Evolutionary conservation across 1,140 invertebrate species (phyloP).

Genomic region (Musca domestica): DNA sequence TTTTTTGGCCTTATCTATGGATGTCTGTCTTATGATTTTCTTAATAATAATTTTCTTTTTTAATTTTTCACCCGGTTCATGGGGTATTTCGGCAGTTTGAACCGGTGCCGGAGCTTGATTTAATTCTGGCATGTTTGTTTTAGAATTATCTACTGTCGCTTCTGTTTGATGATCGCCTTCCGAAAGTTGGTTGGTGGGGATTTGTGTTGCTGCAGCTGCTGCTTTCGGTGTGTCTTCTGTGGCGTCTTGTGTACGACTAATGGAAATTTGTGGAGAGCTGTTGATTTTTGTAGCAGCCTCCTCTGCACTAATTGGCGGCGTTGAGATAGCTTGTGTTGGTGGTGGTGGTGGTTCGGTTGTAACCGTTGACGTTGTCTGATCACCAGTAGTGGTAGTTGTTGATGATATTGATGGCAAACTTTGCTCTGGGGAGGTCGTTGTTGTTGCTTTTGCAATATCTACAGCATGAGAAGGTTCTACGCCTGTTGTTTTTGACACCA

Average conservation of each 20-base stretch:
- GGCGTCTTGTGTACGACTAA: slow-evolving; percentile 31
- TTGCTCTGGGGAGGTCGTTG: not conserved
- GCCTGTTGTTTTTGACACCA: slow-evolving; percentile 28
- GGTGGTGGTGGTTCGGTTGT: not conserved
- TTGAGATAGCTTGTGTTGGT: slow-evolving; percentile 31
- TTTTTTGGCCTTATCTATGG: slow-evolving; percentile 24
- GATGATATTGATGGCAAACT: not conserved
- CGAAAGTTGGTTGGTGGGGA: no score
- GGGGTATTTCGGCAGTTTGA: slow-evolving; percentile 34
- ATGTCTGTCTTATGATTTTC: slow-evolving; percentile 31
- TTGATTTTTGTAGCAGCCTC: slow-evolving; percentile 42
- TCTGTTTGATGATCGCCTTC: not conserved
- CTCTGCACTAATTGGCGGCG: slow-evolving; percentile 22
- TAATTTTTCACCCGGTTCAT: not conserved
- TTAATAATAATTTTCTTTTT: slow-evolving; percentile 37
- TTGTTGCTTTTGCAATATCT: not conserved
- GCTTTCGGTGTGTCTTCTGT: not conserved
- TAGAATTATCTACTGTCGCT: not conserved
- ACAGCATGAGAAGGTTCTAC: no score
- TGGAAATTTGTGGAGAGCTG: slow-evolving; percentile 31
- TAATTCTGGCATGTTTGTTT: slow-evolving; percentile 42
- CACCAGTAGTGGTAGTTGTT: not conserved
- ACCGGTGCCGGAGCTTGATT: slow-evolving; percentile 45
- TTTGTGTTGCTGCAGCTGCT: not conserved
- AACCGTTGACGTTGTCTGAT: not conserved